Evolutionary conservation across 2,113 vertebrate species (phyloP).

Genomic region (Brachypodius melanocephalos): DNA sequence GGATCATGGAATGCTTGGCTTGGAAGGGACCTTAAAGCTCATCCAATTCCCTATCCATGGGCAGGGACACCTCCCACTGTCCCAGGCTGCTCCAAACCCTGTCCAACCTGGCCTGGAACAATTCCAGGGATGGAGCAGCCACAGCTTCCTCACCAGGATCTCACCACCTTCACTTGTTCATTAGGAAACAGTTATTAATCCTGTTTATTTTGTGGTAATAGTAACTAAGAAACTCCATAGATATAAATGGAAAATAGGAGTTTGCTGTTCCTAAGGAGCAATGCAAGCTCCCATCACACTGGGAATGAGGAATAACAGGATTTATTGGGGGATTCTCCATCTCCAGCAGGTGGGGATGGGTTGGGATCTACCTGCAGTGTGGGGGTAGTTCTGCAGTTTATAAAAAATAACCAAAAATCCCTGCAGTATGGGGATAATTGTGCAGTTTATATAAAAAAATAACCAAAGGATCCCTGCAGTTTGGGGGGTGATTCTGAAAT

Average conservation of each 20-base stretch:
- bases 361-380: neutral
- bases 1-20: neutral
- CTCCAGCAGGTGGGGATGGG: neutral
- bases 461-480: no score
- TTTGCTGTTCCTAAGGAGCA: neutral
- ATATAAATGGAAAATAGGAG: neutral
- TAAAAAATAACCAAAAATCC: no score
- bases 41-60: rapidly evolving
- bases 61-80: rapidly evolving
- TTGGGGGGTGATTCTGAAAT: neutral
- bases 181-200: neutral
- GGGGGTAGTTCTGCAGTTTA: neutral
- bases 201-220: neutral
- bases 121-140: neutral
- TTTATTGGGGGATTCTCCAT: no score
- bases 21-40: neutral
- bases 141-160: neutral
- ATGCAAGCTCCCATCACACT: rapidly evolving
- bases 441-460: neutral
- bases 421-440: neutral
- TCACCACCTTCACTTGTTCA: neutral
- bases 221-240: neutral
- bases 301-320: neutral
- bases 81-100: neutral
- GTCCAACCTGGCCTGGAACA: rapidly evolving